Conservation (phyloP, 2,797 vertebrate genomes). For the Pampus argenteus region DNA sequence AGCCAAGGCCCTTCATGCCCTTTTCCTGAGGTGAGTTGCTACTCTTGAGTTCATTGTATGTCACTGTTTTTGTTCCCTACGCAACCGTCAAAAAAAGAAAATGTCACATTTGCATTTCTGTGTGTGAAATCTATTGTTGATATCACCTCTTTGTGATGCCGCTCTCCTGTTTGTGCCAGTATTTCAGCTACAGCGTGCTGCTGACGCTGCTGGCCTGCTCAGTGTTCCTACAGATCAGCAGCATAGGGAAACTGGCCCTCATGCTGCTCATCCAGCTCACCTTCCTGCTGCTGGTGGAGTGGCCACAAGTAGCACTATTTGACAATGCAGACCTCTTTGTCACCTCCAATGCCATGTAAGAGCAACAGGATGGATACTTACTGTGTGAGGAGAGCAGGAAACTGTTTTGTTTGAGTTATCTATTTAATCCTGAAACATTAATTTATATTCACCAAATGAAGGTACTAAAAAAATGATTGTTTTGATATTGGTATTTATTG, state of each 20-base stretch:
- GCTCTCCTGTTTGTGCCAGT: constrained; percentile 79
- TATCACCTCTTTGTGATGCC: constrained; percentile 32
- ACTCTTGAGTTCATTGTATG: constrained; percentile 2
- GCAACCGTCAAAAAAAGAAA: constrained; percentile 5
- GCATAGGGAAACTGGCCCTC: constrained; percentile 94
- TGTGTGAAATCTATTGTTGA: constrained; percentile 35
- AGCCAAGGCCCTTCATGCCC: constrained; percentile 86
- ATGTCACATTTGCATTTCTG: constrained; percentile 58
- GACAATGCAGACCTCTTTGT: constrained; percentile 96
- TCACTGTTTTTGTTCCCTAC: background rate
- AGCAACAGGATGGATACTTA: constrained; percentile 28
- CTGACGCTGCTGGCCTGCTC: constrained; percentile 96
- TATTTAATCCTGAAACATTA: background rate
- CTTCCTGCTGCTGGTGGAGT: constrained; percentile 93
- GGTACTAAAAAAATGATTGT: background rate
- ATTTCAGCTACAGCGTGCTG: constrained; percentile 93
- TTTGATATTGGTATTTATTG: background rate
- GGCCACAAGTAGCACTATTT: constrained; percentile 91
- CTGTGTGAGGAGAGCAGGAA: background rate
- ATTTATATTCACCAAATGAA: background rate
- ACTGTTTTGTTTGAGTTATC: background rate
- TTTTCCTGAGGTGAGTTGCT: constrained; percentile 90
- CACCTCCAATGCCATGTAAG: constrained; percentile 93
- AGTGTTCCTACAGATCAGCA: constrained; percentile 97
- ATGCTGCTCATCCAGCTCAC: constrained; percentile 91